These are phyloP conservation scores for Apamea epomidion DNA, from an alignment of 2,888 invertebrate species.

Conservation along the genomic window DNA sequence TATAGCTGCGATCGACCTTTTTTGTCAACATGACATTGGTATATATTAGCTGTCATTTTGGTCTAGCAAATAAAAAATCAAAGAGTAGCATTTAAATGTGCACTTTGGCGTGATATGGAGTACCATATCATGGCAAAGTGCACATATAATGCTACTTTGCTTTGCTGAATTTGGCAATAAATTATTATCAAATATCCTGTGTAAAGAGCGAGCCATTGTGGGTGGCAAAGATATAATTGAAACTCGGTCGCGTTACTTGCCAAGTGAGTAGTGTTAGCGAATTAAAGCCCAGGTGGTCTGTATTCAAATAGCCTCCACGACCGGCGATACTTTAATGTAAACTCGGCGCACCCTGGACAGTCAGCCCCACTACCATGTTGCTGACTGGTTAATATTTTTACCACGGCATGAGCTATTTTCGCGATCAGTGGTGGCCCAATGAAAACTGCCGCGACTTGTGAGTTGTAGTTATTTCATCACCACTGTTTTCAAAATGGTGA, in stretches of 20 bases:
- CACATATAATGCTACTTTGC: too few relatives aligned
- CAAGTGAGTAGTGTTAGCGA: constrained; percentile 15
- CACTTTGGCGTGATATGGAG: neutral
- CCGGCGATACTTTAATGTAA: neutral
- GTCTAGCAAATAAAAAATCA: too few relatives aligned
- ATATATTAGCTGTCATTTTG: too few relatives aligned
- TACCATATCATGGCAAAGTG: too few relatives aligned
- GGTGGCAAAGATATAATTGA: constrained; percentile 31
- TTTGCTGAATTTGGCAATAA: neutral
- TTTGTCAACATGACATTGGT: too few relatives aligned
- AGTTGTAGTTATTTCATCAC: too few relatives aligned
- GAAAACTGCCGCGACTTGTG: too few relatives aligned
- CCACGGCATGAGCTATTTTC: neutral
- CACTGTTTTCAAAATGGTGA: too few relatives aligned
- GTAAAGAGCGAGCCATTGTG: neutral
- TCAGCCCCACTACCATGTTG: neutral
- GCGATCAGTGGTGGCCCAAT: too few relatives aligned
- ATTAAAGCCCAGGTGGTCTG: constrained; percentile 9
- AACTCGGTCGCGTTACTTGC: constrained; percentile 10
- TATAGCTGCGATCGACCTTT: too few relatives aligned
- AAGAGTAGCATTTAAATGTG: neutral
- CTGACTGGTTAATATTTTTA: neutral
- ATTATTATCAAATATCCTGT: neutral
- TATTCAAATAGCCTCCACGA: neutral
- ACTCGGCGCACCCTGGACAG: neutral